phyloP scores from a whole-genome alignment of 2,797 vertebrate genomes.

The Chelidonichthys spinosus region DNA sequence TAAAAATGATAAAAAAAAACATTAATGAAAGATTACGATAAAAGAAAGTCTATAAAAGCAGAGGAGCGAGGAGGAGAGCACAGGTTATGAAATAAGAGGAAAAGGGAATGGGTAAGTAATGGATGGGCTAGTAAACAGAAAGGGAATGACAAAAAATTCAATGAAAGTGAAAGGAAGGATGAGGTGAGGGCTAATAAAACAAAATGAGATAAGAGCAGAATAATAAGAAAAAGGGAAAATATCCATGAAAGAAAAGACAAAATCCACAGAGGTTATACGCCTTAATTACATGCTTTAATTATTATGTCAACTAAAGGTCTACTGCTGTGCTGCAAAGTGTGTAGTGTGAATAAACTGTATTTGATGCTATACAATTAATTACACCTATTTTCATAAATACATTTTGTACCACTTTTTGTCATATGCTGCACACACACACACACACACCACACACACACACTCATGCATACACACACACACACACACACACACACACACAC shows the following conservation, averaged over 20 bases:
- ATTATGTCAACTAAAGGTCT: conserved; percentile 62
- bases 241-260: conserved; percentile 64
- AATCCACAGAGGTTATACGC: conserved; percentile 77
- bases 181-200: conserved; percentile 30
- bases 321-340: not conserved
- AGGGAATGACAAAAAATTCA: conserved; percentile 6
- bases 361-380: not conserved
- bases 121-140: conserved; percentile 58
- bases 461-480: conserved; percentile 26
- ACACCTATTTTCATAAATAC: not conserved
- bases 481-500: conserved; percentile 15
- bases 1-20: conserved; percentile 38
- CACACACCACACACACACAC: conserved; percentile 12
- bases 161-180: conserved; percentile 13
- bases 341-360: not conserved
- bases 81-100: conserved; percentile 32
- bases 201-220: conserved; percentile 22
- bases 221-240: conserved; percentile 54
- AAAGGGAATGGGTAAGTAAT: conserved; percentile 17
- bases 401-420: conserved; percentile 15
- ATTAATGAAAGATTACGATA: conserved; percentile 32
- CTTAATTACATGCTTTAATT: conserved; percentile 66
- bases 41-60: conserved; percentile 6
- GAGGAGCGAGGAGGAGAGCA: not conserved
- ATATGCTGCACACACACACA: conserved; percentile 1